Base-by-base conservation (phyloP, 2,888 invertebrate species). In the Chironomus riparius region DNA sequence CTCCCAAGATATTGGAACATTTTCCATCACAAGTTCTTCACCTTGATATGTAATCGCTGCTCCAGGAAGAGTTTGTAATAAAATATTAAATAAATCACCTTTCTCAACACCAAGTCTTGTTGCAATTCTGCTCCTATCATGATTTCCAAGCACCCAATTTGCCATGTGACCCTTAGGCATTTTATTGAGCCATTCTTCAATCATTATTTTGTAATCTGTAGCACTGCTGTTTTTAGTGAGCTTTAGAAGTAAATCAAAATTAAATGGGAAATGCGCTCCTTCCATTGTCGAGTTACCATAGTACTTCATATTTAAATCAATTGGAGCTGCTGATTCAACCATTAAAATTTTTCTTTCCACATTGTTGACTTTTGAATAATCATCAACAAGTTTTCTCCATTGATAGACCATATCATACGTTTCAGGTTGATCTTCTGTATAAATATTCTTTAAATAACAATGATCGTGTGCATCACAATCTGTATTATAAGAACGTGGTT, bases 61-160 rank as follows among this genome's bases (percentile, higher is more conserved):
- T 7, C 90, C 90, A 0, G 88, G 88, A 21, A 91, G 82, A 2
- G 88, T 81, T 78, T 87, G 81, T 78, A 87, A 86, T 70, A 93
- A 81, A 80, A 89, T 86, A 80, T 89, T 90, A 38, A 91, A 82
- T 0, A 89, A 89, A 77, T 92, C 90, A 0, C 90, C 87, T 80
- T 90, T 87, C 78, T 88, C 87, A 2, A 82, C 81, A 0, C 91
- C 90, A 79, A 89, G 87, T 0, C 91, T 87, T 0, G 87, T 85
- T 0, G 87, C 88, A 80, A 89, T 86, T 77, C 91, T 85, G 76
- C 85, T 84, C 78, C 89, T 86, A 81, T 91, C 91, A 79, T 91
- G 91, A 81, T 91, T 91, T 4, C 91, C 91, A 74, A 89, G 84
- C 85, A 90, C 90, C 90, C 90, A 90, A 80, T 90, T 90, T 0